Evolutionary conservation across 2,888 invertebrate species (phyloP).

Genomic region (Meteorus cinctellus): DNA sequence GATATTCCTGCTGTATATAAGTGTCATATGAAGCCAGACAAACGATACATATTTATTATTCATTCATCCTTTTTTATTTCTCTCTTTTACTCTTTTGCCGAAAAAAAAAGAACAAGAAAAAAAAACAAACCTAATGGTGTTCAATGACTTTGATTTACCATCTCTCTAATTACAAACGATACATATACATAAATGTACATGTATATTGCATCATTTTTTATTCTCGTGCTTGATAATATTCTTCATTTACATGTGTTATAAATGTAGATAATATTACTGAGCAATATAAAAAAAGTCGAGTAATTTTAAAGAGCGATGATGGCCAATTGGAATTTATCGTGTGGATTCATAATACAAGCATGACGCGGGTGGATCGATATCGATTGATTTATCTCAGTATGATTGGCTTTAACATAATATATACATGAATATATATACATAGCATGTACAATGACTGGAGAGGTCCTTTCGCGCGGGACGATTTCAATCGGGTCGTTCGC

Average conservation of each 20-base stretch:
- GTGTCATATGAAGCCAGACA: slow-evolving; percentile 19
- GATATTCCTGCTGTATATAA: slow-evolving; percentile 37
- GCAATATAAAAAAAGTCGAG: slow-evolving; percentile 43
- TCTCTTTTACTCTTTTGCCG: background rate
- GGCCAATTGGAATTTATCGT: slow-evolving; percentile 48
- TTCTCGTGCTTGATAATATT: background rate
- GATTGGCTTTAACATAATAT: slow-evolving; percentile 52
- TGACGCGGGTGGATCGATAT: slow-evolving; percentile 64
- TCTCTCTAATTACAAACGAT: slow-evolving; percentile 71
- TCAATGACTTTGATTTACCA: slow-evolving; percentile 68
- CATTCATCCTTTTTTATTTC: slow-evolving; percentile 21
- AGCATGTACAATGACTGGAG: slow-evolving; percentile 48
- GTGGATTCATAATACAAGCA: slow-evolving; percentile 49
- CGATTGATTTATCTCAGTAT: slow-evolving; percentile 69
- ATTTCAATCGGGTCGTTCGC: slow-evolving; percentile 50
- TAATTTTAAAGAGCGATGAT: slow-evolving; percentile 47
- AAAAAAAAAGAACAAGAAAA: background rate
- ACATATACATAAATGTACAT: slow-evolving; percentile 43
- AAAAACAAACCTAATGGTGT: background rate
- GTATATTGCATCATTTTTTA: slow-evolving; percentile 14
- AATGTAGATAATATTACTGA: slow-evolving; percentile 9
- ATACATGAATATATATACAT: slow-evolving; percentile 23
- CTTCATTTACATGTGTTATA: slow-evolving; percentile 27
- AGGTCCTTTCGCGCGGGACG: slow-evolving; percentile 45
- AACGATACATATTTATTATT: slow-evolving; percentile 14